Conservation (phyloP, 2,113 vertebrate species). For the Nestor notabilis region DNA sequence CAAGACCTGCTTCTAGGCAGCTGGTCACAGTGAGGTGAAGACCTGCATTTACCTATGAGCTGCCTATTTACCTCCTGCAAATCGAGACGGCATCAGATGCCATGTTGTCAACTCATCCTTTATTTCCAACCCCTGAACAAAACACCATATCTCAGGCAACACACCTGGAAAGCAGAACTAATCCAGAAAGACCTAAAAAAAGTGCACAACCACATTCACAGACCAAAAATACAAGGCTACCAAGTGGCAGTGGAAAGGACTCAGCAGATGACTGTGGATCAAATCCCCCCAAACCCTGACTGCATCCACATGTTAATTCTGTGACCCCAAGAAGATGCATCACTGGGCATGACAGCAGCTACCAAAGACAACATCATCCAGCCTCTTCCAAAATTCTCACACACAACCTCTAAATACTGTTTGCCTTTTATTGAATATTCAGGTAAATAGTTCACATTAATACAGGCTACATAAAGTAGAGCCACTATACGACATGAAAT, state of each 20-base stretch:
- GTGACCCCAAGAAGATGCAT: neutral
- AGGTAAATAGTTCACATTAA: conserved; percentile 99
- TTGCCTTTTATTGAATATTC: conserved; percentile 96
- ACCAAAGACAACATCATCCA: neutral
- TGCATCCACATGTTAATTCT: rapidly evolving
- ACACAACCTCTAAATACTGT: conserved; percentile 79
- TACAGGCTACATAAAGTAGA: conserved; percentile 99
- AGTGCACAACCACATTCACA: rapidly evolving
- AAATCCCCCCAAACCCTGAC: neutral
- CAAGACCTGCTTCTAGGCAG: neutral
- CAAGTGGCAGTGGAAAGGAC: neutral
- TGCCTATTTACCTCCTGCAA: neutral
- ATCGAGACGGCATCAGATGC: neutral
- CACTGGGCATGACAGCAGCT: neutral
- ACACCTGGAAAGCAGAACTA: neutral
- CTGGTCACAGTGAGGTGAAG: neutral
- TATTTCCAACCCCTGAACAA: neutral
- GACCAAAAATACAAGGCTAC: neutral
- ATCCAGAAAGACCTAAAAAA: neutral
- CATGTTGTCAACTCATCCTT: neutral
- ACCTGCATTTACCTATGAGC: neutral
- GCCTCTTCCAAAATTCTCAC: conserved; percentile 74
- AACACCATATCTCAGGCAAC: neutral
- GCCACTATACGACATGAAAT: conserved; percentile 88
- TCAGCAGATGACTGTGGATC: rapidly evolving